Evolutionary conservation across 2,797 vertebrate genomes (phyloP).

Genomic region (Pseudotriccus pelzelni): DNA sequence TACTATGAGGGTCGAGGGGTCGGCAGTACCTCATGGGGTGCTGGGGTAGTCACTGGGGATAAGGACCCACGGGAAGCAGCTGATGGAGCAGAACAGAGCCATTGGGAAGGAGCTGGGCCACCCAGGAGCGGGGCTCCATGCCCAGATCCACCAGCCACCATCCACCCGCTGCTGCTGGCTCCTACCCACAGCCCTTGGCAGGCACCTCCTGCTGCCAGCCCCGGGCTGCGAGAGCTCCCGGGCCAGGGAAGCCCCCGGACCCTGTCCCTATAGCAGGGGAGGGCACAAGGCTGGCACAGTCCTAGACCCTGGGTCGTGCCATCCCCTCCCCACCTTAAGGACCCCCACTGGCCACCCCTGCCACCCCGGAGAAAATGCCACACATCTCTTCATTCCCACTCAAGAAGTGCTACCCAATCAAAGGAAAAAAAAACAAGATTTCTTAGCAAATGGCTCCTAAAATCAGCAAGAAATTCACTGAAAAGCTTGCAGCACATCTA

Average conservation of each 20-base stretch:
- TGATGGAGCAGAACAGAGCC: fast-evolving
- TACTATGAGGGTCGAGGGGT: fast-evolving
- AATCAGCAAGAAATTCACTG: not conserved
- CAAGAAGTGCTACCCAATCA: fast-evolving
- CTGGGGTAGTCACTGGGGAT: not conserved
- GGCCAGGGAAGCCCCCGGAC: not conserved
- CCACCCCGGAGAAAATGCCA: not conserved
- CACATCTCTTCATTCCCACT: fast-evolving
- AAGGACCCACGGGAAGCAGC: not conserved
- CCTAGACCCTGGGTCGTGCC: not conserved
- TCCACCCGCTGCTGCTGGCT: not conserved
- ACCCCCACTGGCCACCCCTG: fast-evolving
- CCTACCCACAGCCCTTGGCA: too few species aligned
- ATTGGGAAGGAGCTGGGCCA: fast-evolving
- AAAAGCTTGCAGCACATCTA: not conserved
- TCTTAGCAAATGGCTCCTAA: not conserved
- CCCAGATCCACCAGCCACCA: not conserved
- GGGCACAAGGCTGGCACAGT: not conserved
- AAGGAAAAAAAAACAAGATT: not conserved
- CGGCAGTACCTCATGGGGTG: fast-evolving
- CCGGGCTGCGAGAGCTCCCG: not conserved
- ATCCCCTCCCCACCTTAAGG: not conserved
- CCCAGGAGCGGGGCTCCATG: not conserved
- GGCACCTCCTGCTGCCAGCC: not conserved
- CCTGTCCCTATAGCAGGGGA: not conserved